phyloP scores from a whole-genome alignment of 2,888 invertebrate genomes.

The Agrilus cyanescens region DNA sequence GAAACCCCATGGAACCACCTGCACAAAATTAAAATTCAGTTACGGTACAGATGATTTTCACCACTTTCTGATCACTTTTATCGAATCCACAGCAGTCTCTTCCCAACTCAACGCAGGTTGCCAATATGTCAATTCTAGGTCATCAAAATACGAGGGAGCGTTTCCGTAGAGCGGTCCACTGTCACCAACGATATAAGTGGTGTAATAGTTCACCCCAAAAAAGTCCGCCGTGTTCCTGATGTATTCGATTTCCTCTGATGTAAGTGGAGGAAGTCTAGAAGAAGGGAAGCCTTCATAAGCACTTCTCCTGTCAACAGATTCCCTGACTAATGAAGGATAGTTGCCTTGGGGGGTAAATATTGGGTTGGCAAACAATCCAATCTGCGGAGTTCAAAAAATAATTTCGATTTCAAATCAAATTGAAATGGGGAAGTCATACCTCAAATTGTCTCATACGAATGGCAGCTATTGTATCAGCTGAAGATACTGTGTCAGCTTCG shows the following conservation, averaged over 20 bases:
- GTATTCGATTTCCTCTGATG: background rate
- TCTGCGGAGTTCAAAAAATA: too few species aligned
- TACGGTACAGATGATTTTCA: background rate
- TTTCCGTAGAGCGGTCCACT: background rate
- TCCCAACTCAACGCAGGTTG: background rate
- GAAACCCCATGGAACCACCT: slow-evolving; percentile 52
- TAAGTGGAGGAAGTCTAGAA: background rate
- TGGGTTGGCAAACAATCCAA: too few species aligned
- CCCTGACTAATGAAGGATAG: too few species aligned
- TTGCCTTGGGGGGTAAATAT: too few species aligned
- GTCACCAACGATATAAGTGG: background rate
- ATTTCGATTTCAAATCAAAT: too few species aligned
- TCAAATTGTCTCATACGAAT: slow-evolving; percentile 25
- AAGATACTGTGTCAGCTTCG: slow-evolving; percentile 32
- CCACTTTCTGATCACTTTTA: slow-evolving; percentile 1
- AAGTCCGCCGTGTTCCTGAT: background rate
- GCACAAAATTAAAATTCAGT: background rate
- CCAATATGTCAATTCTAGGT: too few species aligned
- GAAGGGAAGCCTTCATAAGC: background rate
- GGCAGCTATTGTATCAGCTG: slow-evolving; percentile 43
- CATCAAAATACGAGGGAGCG: background rate
- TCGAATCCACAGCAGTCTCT: slow-evolving; percentile 20
- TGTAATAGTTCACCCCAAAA: background rate
- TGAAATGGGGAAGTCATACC: background rate
- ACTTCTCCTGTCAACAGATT: too few species aligned